Conservation (phyloP, 2,888 invertebrate genomes). For the Polymixis flavicincta region DNA sequence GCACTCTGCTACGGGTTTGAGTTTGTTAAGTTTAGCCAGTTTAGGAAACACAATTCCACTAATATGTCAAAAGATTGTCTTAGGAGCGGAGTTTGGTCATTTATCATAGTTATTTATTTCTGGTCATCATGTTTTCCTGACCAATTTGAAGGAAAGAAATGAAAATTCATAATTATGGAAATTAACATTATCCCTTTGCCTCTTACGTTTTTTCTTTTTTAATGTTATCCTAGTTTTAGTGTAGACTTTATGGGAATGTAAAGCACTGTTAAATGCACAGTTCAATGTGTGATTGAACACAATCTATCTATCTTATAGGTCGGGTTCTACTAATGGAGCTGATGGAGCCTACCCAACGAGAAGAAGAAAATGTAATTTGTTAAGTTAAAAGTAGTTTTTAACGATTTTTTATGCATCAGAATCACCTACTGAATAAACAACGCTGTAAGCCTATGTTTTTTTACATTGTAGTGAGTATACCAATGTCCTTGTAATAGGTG, state of each 20-base stretch:
- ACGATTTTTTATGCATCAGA: not conserved
- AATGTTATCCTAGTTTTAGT: no score
- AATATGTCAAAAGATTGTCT: not conserved
- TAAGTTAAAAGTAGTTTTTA: not conserved
- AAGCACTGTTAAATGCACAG: no score
- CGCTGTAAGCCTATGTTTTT: not conserved
- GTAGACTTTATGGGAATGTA: no score
- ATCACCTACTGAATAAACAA: not conserved
- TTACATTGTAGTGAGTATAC: not conserved
- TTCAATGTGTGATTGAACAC: no score
- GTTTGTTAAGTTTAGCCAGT: not conserved
- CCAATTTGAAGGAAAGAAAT: not conserved
- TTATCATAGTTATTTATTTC: not conserved
- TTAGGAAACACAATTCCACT: not conserved
- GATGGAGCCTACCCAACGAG: not conserved
- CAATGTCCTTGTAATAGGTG: not conserved
- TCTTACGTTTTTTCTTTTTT: no score
- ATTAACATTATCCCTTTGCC: not conserved
- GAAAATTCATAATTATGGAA: not conserved
- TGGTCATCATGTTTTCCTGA: not conserved
- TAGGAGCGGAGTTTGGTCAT: not conserved
- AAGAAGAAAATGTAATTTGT: not conserved
- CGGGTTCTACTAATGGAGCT: not conserved
- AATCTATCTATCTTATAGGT: no score
- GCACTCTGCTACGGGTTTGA: not conserved